Evolutionary conservation across 2,113 vertebrate genomes (phyloP).

Genomic region (Opisthocomus hoazin): DNA sequence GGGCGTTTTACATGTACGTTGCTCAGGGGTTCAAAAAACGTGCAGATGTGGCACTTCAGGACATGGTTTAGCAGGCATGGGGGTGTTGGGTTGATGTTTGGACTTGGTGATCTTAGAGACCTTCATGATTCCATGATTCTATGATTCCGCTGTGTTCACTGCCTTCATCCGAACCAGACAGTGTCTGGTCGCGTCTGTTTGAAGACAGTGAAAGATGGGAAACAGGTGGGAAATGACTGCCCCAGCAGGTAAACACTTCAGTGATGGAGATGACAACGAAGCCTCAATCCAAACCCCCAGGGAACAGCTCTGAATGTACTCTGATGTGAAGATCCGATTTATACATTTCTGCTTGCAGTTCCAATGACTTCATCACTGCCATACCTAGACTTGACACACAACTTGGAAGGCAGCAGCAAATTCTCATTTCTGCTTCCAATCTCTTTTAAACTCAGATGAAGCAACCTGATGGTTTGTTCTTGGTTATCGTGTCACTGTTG

Average conservation of each 20-base stretch:
- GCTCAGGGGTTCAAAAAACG: no score
- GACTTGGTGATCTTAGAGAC: no score
- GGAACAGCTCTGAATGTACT: neutral
- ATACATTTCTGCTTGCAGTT: neutral
- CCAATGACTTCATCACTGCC: neutral
- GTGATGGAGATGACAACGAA: neutral
- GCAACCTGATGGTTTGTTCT: neutral
- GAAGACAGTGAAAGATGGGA: neutral
- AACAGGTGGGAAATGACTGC: neutral
- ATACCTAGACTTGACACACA: neutral
- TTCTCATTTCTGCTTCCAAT: neutral
- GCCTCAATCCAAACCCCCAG: neutral
- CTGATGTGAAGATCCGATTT: neutral
- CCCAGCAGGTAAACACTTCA: neutral
- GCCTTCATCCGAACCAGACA: neutral
- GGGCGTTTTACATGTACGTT: neutral
- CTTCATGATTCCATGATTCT: no score
- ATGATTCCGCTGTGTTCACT: neutral
- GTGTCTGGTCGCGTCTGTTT: neutral
- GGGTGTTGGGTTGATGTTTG: no score
- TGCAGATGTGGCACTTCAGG: no score
- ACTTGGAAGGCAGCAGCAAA: neutral
- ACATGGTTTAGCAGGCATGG: no score
- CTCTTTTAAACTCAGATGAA: neutral
- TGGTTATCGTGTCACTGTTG: neutral